Evolutionary conservation across 2,888 invertebrate species (phyloP).

Genomic region (Brachyptera risi): DNA sequence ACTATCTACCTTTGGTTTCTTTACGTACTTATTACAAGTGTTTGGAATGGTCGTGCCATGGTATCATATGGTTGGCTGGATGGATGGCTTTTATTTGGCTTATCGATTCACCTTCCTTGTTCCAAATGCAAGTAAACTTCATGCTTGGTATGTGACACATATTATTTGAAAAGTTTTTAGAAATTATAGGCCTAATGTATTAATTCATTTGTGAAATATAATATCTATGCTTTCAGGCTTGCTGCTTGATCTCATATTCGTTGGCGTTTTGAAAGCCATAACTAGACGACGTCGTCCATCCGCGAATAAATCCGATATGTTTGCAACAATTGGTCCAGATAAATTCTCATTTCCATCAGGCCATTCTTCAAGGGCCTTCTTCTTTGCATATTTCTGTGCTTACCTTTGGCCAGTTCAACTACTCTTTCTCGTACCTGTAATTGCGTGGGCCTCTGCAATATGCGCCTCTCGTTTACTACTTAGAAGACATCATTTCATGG

Average conservation of each 20-base stretch:
- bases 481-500: conserved; percentile 82
- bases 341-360: conserved; percentile 94
- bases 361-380: conserved; percentile 80
- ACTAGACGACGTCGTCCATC: conserved; percentile 73
- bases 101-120: conserved; percentile 60
- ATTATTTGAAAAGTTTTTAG: not conserved
- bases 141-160: conserved; percentile 61
- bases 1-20: conserved; percentile 40
- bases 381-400: conserved; percentile 69
- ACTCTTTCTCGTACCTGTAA: conserved; percentile 57
- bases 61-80: conserved; percentile 76
- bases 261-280: conserved; percentile 73
- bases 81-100: conserved; percentile 77
- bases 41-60: conserved; percentile 76
- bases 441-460: conserved; percentile 72
- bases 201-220: not conserved
- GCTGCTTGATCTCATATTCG: conserved; percentile 70
- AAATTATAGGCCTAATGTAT: conserved; percentile 11
- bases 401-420: conserved; percentile 58
- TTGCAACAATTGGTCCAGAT: conserved; percentile 71
- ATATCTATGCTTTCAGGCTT: conserved; percentile 58
- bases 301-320: conserved; percentile 61
- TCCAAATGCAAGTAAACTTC: conserved; percentile 82
- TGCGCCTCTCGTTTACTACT: conserved; percentile 75
- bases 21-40: conserved; percentile 47